phyloP scores from a whole-genome alignment of 1,140 invertebrate genomes.

The Medauroidea extradentata region DNA sequence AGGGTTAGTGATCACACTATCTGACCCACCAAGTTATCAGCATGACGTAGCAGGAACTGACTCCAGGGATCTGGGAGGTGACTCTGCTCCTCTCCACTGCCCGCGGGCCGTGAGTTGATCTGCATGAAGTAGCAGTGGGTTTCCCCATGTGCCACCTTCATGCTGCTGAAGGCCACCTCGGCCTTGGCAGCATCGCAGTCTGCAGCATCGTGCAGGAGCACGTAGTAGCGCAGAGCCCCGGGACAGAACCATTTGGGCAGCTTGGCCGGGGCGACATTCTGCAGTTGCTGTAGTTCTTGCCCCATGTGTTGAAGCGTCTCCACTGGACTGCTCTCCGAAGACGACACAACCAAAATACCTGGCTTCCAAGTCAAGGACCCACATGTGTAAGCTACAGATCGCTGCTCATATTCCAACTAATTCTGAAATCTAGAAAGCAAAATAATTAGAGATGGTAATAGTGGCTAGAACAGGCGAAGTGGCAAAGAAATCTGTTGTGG shows the following conservation, averaged over 20 bases:
- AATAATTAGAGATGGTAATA: no score
- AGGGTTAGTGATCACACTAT: no score
- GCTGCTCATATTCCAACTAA: no score
- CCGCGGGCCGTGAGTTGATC: constrained; percentile 72
- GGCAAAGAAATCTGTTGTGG: no score
- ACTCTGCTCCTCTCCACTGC: constrained; percentile 51
- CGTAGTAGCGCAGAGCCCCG: constrained; percentile 81
- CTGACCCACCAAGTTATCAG: constrained; percentile 37
- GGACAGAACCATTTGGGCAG: constrained; percentile 88
- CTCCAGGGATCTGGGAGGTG: constrained; percentile 77
- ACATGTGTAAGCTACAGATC: no score
- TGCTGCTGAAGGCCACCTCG: constrained; percentile 71
- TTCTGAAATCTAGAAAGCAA: no score
- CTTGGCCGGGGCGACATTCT: constrained; percentile 67
- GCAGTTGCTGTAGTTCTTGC: constrained; percentile 74
- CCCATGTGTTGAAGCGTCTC: constrained; percentile 71
- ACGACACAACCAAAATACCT: constrained; percentile 74
- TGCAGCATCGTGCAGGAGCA: constrained; percentile 82
- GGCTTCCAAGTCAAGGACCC: constrained; percentile 31
- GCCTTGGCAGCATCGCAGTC: constrained; percentile 65
- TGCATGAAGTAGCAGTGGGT: constrained; percentile 81
- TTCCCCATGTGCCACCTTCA: constrained; percentile 80
- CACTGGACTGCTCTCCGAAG: constrained; percentile 72
- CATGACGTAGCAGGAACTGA: constrained; percentile 62
- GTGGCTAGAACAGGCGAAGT: no score